Conservation (phyloP, 2,888 invertebrate species). For the Nomada fucata region DNA sequence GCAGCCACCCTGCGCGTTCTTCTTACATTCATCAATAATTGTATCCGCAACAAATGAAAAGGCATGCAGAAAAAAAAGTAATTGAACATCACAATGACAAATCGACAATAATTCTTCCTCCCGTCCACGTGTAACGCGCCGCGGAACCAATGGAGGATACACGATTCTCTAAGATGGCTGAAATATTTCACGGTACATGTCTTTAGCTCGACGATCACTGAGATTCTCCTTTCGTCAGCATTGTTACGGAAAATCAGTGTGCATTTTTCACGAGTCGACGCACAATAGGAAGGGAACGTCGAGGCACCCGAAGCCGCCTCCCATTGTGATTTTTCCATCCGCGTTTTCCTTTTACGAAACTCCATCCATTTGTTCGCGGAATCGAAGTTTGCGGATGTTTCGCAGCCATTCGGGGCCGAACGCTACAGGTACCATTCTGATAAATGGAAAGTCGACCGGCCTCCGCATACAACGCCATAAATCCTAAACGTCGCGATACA, state of each 20-base stretch:
- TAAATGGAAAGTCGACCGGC: conserved; percentile 71
- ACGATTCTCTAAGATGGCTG: conserved; percentile 41
- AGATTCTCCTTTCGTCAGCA: conserved; percentile 72
- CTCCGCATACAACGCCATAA: conserved; percentile 60
- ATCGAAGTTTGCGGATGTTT: conserved; percentile 72
- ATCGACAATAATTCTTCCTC: conserved; percentile 22
- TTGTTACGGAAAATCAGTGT: conserved; percentile 74
- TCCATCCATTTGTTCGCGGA: conserved; percentile 71
- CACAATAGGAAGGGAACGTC: conserved; percentile 66
- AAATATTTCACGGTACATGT: conserved; percentile 63
- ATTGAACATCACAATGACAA: conserved; percentile 14
- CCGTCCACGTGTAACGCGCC: neutral
- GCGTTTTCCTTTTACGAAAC: conserved; percentile 66
- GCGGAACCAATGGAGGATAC: conserved; percentile 11
- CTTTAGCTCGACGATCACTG: conserved; percentile 67
- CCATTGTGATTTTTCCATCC: conserved; percentile 72
- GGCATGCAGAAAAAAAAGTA: neutral
- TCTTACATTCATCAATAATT: no score
- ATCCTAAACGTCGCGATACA: conserved; percentile 65
- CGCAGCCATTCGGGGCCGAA: conserved; percentile 62
- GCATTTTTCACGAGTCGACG: conserved; percentile 73
- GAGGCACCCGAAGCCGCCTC: conserved; percentile 59
- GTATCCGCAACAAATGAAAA: neutral
- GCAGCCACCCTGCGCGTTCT: no score
- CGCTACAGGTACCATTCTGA: conserved; percentile 71